These are phyloP conservation scores for Drosophila atroscutellata DNA, from an alignment of 2,888 invertebrate species.

Conservation along the genomic window DNA sequence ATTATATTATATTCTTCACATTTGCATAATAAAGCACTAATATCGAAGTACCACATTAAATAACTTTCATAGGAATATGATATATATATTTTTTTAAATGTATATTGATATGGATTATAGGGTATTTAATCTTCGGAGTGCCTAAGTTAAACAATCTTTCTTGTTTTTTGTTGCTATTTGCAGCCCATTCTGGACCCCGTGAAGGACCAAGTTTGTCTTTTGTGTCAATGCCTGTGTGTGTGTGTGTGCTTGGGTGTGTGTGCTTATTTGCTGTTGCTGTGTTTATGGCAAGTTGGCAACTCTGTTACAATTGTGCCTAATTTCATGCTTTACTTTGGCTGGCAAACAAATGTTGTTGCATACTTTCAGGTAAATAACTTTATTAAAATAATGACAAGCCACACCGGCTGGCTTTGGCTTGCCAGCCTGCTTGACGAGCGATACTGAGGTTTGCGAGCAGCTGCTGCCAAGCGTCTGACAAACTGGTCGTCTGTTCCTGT, in stretches of 20 bases:
- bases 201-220: slow-evolving; percentile 74
- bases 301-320: slow-evolving; percentile 80
- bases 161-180: slow-evolving; percentile 9
- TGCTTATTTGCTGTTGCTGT: slow-evolving; percentile 45
- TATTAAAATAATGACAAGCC: slow-evolving; percentile 80
- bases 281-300: slow-evolving; percentile 78
- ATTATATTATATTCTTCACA: not conserved
- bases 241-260: slow-evolving; percentile 17
- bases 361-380: slow-evolving; percentile 81
- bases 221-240: slow-evolving; percentile 53
- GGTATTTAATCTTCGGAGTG: not conserved
- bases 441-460: slow-evolving; percentile 8
- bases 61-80: no score
- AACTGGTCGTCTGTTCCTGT: slow-evolving; percentile 42
- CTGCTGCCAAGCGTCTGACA: slow-evolving; percentile 30
- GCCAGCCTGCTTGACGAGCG: slow-evolving; percentile 10
- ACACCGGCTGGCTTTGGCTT: slow-evolving; percentile 14
- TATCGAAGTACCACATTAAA: not conserved
- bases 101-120: not conserved
- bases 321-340: slow-evolving; percentile 72
- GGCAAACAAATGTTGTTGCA: slow-evolving; percentile 78
- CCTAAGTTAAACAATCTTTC: not conserved
- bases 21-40: fast-evolving
- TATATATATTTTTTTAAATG: no score
- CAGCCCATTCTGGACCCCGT: slow-evolving; percentile 38